Evolutionary conservation across 1,140 invertebrate species (phyloP), one percentile per base, ranked within the genome.

Genomic region (Leptoteleia sp.): DNA sequence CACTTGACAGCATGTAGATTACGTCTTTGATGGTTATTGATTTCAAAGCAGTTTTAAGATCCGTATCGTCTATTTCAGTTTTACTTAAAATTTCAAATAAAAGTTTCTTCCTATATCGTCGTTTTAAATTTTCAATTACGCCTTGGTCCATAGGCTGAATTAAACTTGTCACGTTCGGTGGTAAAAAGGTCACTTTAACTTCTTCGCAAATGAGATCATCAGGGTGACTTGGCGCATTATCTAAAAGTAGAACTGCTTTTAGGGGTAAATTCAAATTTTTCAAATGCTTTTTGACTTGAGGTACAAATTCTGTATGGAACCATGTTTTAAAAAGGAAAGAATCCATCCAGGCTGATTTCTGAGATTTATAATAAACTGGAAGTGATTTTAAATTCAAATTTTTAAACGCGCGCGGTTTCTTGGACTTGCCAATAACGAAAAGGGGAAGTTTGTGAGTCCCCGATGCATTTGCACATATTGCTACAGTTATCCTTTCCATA

Each of bases 71-170:
- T n/a, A 61, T 72, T 31, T 43, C 52, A 13, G 59, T 76, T 71
- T 76, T 81, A 42, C 73, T 71, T n/a, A 79, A 57, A 50, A 81
- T 68, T 11, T 35, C 38, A 76, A 80, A 54, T 50, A 79, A 65
- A 67, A 78, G 59, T 75, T 81, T 61, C 78, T 75, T 57, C 59
- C 72, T 29, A 54, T 83, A 83, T 73, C 82, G 73, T 52, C 73
- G 75, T 79, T 81, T 83, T 1, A 84, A 67, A 37, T 81, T 82
- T 61, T 85, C 57, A 11, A 90, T 87, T 16, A 90, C 83, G 4
- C 85, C 87, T 79, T 88, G 86, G 82, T 90, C 87, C 85, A 90
- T 87, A 37, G 86, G 86, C 77, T 90, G 88, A 25, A 86, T 55
- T 52, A 85, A 78, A 6, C 83, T 81, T n/a, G 88, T 90, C 0